A percentile compares a stretch with the other conserved stretches of the same genome.
phyloP scores from a whole-genome alignment of 2,797 vertebrate genomes.

The Meda fulgida region DNA sequence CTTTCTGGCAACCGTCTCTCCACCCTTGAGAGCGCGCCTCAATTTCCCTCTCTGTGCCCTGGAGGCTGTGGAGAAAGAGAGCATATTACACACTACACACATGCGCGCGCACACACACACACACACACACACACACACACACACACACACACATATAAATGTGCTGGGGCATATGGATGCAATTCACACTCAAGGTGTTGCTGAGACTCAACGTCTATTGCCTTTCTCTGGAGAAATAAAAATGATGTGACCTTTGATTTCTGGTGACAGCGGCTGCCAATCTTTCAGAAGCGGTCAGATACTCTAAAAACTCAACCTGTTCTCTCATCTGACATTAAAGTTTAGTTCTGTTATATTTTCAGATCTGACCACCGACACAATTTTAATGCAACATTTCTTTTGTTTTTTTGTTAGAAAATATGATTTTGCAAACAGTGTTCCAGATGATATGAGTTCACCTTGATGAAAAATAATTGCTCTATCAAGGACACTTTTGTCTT shows the following conservation, averaged over 20 bases:
- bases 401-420: neutral
- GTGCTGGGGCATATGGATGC: conserved; percentile 27
- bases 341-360: conserved; percentile 7
- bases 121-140: neutral
- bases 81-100: conserved; percentile 45
- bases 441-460: neutral
- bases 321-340: conserved; percentile 5
- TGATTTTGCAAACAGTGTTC: neutral
- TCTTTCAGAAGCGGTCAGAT: conserved; percentile 12
- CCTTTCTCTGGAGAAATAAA: conserved; percentile 67
- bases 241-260: conserved; percentile 74
- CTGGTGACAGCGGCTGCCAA: conserved; percentile 66
- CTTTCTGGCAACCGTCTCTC: conserved; percentile 78
- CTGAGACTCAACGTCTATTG: conserved; percentile 57
- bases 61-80: conserved; percentile 56
- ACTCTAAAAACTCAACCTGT: conserved; percentile 14
- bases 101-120: no score
- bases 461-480: neutral
- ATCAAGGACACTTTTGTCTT: conserved; percentile 17
- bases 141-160: conserved; percentile 8
- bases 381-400: neutral
- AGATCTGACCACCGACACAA: neutral
- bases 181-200: conserved; percentile 57
- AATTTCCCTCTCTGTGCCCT: conserved; percentile 70
- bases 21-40: conserved; percentile 71